Evolutionary conservation across 2,888 invertebrate genomes (phyloP), one percentile per base, ranked within the genome.

Genomic region (Eulithis testata): DNA sequence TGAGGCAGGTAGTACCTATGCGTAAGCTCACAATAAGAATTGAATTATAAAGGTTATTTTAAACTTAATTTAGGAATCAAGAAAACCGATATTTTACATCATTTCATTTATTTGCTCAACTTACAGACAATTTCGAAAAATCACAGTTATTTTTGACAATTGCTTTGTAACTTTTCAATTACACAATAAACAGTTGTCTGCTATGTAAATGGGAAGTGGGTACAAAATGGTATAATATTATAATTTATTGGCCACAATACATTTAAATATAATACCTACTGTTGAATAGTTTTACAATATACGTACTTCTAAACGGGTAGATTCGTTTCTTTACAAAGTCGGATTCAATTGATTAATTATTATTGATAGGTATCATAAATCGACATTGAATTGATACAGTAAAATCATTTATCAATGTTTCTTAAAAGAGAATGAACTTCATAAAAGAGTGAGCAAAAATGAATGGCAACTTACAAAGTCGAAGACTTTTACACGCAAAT

Each of bases 101-200:
- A 87, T 88, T 90, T 91, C 87, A 89, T 93, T 92, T 92, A 93
- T 91, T 92, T 90, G 89, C 91, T 93, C 92, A 92, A 92, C 91
- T 93, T 93, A 93, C 88, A 91, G 92, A 91, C 92, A 93, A 92
- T 92, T 92, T 92, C 88, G 92, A 92, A 91, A 73, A 93, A 93
- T 93, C 93, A 93, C 93, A 92, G 93, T 92, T 92, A 88, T 87
- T 89, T 89, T 91, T 90, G 91, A 92, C 91, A 90, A 84, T 88
- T 89, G 85, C 83, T 86, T 84, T 84, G 89, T 90, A 90, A 90
- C 82, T 89, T 85, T 87, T 87, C 79, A 84, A 88, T 88, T 89
- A 90, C 89, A 88, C 78, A 80, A 82, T 81, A 88, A 49, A 88
- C 90, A 87, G 81, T 81, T 83, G 87, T 83, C 89, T 81, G 86